Evolutionary conservation across 1,140 invertebrate genomes (phyloP).

Genomic region (Akabosia matsudoensis): DNA sequence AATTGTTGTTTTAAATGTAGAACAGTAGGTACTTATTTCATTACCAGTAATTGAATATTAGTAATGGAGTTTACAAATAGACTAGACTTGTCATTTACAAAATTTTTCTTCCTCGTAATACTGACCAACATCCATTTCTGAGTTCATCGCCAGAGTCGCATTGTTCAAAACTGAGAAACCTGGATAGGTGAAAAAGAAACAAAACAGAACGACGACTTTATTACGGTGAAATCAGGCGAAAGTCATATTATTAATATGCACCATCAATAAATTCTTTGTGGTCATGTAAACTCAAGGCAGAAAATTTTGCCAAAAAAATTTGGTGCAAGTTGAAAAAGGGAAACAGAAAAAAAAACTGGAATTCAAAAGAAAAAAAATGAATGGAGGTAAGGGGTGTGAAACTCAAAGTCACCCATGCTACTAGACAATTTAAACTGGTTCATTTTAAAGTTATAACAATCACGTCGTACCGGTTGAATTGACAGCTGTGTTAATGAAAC

Average conservation of each 20-base stretch:
- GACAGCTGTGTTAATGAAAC: slow-evolving; percentile 33
- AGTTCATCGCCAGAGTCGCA: slow-evolving; percentile 34
- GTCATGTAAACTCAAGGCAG: too few relatives aligned
- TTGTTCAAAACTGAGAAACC: slow-evolving; percentile 43
- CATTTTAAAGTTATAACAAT: too few relatives aligned
- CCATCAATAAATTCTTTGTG: too few relatives aligned
- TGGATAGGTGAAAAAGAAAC: slow-evolving; percentile 12
- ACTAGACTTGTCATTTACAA: slow-evolving; percentile 48
- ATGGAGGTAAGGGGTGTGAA: neutral
- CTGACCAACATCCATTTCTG: slow-evolving; percentile 45
- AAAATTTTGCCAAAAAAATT: too few relatives aligned
- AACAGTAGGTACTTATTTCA: slow-evolving; percentile 23
- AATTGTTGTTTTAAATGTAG: slow-evolving; percentile 2
- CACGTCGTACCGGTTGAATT: slow-evolving; percentile 40
- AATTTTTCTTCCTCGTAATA: slow-evolving; percentile 46
- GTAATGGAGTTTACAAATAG: slow-evolving; percentile 28
- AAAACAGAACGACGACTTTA: neutral
- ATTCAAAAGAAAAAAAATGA: neutral
- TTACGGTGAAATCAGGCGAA: neutral
- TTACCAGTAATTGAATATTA: slow-evolving; percentile 23
- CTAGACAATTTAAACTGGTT: too few relatives aligned
- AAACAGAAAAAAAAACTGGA: neutral
- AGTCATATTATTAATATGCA: too few relatives aligned
- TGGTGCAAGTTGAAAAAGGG: neutral
- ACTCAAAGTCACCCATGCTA: too few relatives aligned